Base-by-base conservation (phyloP, 2,113 vertebrate genomes). In the Pangasianodon hypophthalmus region DNA sequence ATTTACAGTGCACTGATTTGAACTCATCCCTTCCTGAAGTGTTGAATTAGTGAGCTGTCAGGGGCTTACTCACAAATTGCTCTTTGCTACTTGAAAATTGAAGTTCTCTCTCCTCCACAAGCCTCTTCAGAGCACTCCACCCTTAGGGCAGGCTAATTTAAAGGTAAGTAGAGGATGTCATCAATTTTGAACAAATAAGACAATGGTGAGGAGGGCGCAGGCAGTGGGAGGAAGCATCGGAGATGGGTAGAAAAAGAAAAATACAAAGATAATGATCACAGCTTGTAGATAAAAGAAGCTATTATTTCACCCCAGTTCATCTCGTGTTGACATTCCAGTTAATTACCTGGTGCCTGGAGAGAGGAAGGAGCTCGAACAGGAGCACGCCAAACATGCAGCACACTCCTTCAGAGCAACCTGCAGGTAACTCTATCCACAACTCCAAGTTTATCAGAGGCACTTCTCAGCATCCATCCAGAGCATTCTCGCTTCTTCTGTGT, bases 181-280 rank as follows among this genome's bases (percentile, higher is more conserved):
- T 94, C 92, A 92, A 94, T 93, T 92, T 91, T 92, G 92, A 94
- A 91, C 92, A 94, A 94, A 94, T 92, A 94, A 94, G 92, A 94
- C 91, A 94, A 93, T 90, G 91, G 92, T 41, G 71, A 88, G 89
- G 91, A 60, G 87, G 84, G 87, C 64, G 62, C 6, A 13, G 88
- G 85, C 54, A 44, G 88, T 85, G 69, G 87, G 86, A 67, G 88
- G 88, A 85, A 87, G 64, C 46, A 14, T 48, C 14, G 75, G 81
- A 87, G 89, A 92, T 82, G 69, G 82, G 71, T 75, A 82, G 85
- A 64, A 81, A 88, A 88, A 88, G 60, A 94, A 90, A 92, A 94
- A 93, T 77, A 87, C 92, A 92, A 92, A 93, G 92, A 93, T 94
- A 93, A 94, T 90, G 86, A 94, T 94, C 94, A 91, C 88, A 88